Evolutionary conservation across 2,888 invertebrate genomes (phyloP), one percentile per base, ranked within the genome.

Genomic region (Spodoptera picta): DNA sequence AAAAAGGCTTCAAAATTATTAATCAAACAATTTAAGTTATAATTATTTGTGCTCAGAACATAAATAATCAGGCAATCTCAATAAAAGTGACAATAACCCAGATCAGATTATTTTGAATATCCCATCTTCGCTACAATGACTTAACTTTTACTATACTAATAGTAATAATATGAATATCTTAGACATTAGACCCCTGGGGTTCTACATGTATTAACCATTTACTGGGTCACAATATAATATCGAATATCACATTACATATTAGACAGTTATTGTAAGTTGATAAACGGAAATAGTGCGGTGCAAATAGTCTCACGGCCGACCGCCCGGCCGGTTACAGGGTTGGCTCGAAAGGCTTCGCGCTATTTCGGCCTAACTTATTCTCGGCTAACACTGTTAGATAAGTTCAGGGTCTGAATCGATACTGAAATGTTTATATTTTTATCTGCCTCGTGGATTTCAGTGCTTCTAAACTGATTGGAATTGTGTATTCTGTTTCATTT

Each of bases 331-430:
- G 11, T 23, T 19, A 42, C 19, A 46, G n/a, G 6, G 52, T 36
- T 36, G 9, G 23, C 60, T 60, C 43, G 23, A n/a, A 23, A 50
- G 48, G 24, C 44, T 59, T 23, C 42, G 31, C 59, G 73, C 60
- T 73, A 73, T 72, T 73, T 64, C 42, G 5, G 56, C 12, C 12
- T 42, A 48, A 43, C 42, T 56, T 73, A 73, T 72, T 72, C 50
- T 43, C 54, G 19, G 69, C 50, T 47, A 23, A 47, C 27, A 23
- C 44, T 23, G 42, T 48, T 45, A 53, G n/a, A n/a, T 56, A 60
- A 60, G 60, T 73, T 69, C 60, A 65, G 60, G 73, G 71, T 64
- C 47, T 53, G 45, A 61, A 73, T 69, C 73, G 47, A 69, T 69
- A 54, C 56, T 50, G 49, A 51, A 57, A 48, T 36, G 44, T 54